Conservation (phyloP, 2,888 invertebrate species). For the Protophormia terraenovae region DNA sequence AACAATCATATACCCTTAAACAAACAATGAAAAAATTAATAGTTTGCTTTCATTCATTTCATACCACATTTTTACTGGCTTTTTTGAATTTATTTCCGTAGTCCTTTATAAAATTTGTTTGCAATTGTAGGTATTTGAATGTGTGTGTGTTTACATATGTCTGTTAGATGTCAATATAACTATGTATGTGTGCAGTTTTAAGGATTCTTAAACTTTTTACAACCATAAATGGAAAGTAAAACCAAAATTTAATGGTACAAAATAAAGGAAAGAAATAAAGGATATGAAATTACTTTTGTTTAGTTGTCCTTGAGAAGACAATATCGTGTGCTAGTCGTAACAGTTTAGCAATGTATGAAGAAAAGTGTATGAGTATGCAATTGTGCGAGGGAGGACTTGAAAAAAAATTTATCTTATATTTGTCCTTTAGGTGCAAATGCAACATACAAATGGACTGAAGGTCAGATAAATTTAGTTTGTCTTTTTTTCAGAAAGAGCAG, state of each 20-base stretch:
- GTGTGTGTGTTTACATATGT: not conserved
- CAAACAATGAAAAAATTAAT: not conserved
- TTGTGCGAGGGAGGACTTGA: not conserved
- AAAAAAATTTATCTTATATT: too few species aligned
- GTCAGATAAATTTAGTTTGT: too few species aligned
- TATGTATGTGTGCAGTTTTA: not conserved
- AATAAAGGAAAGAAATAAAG: not conserved
- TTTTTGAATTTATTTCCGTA: not conserved
- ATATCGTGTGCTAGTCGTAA: not conserved
- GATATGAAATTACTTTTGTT: constrained; percentile 14
- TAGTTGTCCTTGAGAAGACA: constrained; percentile 20
- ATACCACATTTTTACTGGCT: not conserved
- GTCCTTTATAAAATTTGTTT: not conserved
- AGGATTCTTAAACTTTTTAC: constrained; percentile 1
- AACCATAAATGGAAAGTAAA: constrained; percentile 20
- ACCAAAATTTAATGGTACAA: constrained; percentile 24
- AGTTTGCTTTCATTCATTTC: too few species aligned
- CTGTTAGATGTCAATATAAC: not conserved
- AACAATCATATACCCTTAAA: too few species aligned
- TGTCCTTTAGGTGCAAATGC: too few species aligned
- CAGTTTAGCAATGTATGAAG: not conserved
- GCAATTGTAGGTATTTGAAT: not conserved
- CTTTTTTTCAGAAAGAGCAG: too few species aligned
- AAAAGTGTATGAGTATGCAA: not conserved
- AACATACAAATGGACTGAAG: too few species aligned